These are phyloP conservation scores for Xenentodon cancila DNA, from an alignment of 2,797 vertebrate genomes.

Conservation along the genomic window DNA sequence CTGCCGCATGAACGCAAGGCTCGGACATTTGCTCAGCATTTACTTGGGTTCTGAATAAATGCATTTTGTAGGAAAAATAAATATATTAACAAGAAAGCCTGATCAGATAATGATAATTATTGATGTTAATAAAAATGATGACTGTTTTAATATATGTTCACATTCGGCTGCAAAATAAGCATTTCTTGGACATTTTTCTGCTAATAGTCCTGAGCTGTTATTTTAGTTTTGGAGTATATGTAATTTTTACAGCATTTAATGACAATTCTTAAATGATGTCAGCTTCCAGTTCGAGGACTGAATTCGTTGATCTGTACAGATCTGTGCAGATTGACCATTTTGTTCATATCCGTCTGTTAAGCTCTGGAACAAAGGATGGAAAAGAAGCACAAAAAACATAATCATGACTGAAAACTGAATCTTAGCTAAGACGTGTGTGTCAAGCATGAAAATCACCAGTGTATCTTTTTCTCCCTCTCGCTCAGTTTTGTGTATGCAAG, in stretches of 20 bases:
- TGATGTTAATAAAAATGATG: background rate
- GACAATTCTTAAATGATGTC: too few species aligned
- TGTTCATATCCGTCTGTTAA: slow-evolving; percentile 32
- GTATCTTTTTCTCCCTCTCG: slow-evolving; percentile 22
- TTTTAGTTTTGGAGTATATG: too few species aligned
- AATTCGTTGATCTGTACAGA: too few species aligned
- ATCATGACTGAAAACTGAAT: slow-evolving; percentile 44
- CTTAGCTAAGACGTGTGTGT: slow-evolving; percentile 59
- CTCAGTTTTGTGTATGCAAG: slow-evolving; percentile 44
- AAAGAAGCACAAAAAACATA: slow-evolving; percentile 40
- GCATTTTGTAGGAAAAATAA: too few species aligned
- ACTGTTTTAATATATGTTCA: too few species aligned
- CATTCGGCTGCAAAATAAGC: too few species aligned
- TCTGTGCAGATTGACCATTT: background rate
- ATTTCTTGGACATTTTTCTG: too few species aligned
- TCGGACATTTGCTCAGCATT: background rate
- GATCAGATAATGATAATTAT: too few species aligned
- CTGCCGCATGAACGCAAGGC: background rate
- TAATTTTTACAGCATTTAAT: too few species aligned
- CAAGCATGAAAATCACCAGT: slow-evolving; percentile 40
- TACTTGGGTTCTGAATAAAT: background rate
- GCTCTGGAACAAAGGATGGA: slow-evolving; percentile 33
- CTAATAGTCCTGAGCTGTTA: too few species aligned
- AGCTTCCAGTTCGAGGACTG: too few species aligned
- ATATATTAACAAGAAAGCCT: too few species aligned